Evolutionary conservation across 2,888 invertebrate species (phyloP).

Genomic region (Tanaodytes sp.): DNA sequence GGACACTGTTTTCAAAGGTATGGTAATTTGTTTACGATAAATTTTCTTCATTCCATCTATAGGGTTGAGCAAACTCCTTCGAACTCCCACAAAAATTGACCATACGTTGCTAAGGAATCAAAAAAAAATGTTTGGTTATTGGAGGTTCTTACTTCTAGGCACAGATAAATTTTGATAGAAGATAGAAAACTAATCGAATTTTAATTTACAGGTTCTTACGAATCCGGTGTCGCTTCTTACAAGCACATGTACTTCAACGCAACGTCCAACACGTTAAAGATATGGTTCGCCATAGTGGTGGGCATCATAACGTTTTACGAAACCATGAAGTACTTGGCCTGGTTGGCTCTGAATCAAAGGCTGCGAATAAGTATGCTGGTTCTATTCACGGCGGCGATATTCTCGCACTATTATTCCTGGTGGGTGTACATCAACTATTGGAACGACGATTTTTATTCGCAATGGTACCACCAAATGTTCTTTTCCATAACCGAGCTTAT

Average conservation of each 20-base stretch:
- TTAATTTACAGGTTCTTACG: conserved; percentile 76
- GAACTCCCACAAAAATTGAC: too few species aligned
- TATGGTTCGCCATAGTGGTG: conserved; percentile 78
- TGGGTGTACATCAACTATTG: conserved; percentile 82
- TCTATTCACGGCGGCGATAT: conserved; percentile 78
- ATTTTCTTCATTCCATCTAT: too few species aligned
- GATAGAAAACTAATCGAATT: too few species aligned
- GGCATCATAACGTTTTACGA: conserved; percentile 78
- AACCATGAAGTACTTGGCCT: conserved; percentile 76
- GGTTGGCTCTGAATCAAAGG: conserved; percentile 74
- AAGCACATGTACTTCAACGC: conserved; percentile 83
- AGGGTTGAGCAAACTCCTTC: too few species aligned
- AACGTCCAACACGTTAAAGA: conserved; percentile 78
- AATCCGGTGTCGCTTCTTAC: conserved; percentile 80
- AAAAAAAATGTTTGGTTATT: too few species aligned
- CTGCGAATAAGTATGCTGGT: conserved; percentile 78
- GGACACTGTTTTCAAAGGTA: conserved; percentile 85
- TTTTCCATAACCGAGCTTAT: conserved; percentile 77
- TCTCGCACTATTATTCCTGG: conserved; percentile 82
- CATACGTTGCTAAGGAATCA: too few species aligned
- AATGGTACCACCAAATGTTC: conserved; percentile 81
- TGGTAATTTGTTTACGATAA: too few species aligned
- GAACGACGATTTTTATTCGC: conserved; percentile 81
- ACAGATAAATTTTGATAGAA: too few species aligned
- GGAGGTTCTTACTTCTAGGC: too few species aligned